Evolutionary conservation across 2,113 vertebrate genomes (phyloP).

Genomic region (Turnix velox): DNA sequence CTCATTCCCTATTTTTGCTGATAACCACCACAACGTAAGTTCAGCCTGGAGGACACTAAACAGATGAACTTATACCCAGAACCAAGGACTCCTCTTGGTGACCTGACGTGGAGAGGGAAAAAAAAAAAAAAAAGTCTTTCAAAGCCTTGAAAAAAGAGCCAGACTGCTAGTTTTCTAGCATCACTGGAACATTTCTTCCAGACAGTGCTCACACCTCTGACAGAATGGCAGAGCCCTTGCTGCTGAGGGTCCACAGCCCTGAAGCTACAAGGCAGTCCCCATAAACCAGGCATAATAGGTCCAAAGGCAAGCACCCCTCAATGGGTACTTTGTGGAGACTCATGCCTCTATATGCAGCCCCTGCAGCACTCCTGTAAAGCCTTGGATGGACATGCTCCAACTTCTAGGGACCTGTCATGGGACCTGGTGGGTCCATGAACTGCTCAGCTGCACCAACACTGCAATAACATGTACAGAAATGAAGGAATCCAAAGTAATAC

Average conservation of each 20-base stretch:
- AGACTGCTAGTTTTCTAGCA: neutral
- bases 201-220: accelerated
- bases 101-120: neutral
- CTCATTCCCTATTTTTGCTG: conserved; percentile 35
- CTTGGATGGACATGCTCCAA: accelerated
- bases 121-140: neutral
- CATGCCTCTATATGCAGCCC: accelerated
- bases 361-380: neutral
- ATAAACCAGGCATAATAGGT: neutral
- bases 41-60: neutral
- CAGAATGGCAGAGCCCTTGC: neutral
- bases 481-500: neutral
- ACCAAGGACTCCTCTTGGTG: neutral
- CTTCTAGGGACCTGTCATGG: accelerated
- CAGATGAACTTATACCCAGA: neutral
- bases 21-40: neutral
- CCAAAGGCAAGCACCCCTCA: neutral
- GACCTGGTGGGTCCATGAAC: neutral
- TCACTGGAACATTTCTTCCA: neutral
- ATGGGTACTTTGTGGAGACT: accelerated
- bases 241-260: neutral
- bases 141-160: conserved; percentile 28
- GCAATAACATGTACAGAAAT: neutral
- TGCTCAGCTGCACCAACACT: accelerated
- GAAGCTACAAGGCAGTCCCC: neutral